Evolutionary conservation across 2,888 invertebrate genomes (phyloP).

Genomic region (Ormyrus thymus): DNA sequence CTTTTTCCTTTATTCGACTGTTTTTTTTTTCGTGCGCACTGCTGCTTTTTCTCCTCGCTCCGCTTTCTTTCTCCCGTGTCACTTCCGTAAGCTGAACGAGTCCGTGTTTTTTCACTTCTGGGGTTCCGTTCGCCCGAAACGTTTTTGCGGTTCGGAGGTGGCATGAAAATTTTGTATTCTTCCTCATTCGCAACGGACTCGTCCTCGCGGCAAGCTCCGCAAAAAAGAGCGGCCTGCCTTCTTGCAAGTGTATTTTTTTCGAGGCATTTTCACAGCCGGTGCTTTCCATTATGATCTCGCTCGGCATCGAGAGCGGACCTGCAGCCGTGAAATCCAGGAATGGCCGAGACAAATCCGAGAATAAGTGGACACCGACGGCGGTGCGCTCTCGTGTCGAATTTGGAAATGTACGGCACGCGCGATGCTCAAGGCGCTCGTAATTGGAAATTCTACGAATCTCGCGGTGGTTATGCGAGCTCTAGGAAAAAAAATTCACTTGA

Average conservation of each 20-base stretch:
- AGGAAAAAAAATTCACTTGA: conserved; percentile 1
- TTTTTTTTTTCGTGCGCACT: conserved; percentile 9
- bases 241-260: not conserved
- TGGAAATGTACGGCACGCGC: conserved; percentile 1
- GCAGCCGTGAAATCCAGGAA: conserved; percentile 41
- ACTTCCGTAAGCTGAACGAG: not conserved
- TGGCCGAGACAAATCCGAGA: conserved; percentile 22
- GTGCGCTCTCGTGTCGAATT: not conserved
- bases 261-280: not conserved
- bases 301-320: not conserved
- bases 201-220: not conserved
- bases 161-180: conserved; percentile 69
- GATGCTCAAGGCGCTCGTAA: not conserved
- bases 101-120: not conserved
- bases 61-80: not conserved
- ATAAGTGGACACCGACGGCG: not conserved
- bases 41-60: not conserved
- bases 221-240: not conserved
- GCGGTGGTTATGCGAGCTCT: not conserved
- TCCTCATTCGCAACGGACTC: conserved; percentile 62
- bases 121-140: not conserved
- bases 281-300: conserved; percentile 6
- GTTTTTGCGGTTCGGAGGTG: conserved; percentile 51
- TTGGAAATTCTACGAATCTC: conserved; percentile 9
- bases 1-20: conserved; percentile 16